Evolutionary conservation across 2,888 invertebrate species (phyloP), one percentile per base, ranked within the genome.

Genomic region (Ecliptopera silaceata): DNA sequence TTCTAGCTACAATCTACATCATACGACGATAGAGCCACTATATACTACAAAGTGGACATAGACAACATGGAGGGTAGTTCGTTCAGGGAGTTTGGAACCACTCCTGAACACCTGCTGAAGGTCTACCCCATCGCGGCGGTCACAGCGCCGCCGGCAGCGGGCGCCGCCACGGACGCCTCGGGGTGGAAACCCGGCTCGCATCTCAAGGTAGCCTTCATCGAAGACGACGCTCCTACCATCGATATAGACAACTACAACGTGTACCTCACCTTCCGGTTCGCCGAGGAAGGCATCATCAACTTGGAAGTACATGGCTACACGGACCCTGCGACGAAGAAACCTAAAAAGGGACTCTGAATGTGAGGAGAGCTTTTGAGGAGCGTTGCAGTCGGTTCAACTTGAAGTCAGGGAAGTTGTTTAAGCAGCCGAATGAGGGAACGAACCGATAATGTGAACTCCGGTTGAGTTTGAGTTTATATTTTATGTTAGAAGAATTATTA

Each of bases 11-110:
- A 17, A 1, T 39, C 39, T 3, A 13, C 22, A 2, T 15, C 20
- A 1, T 32, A 32, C 12, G 6, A 46, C 34, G 12, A 20, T 0
- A 6, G 1, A 1, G 53, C 46, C 13, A 41, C 32, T 0, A 4
- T 53, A 6, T 53, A 22, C 26, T 53, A 44, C 44, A 32, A 10
- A 8, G n/a, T 22, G 5, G n/a, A 1, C 3, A 46, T 53, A 15
- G 41, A 53, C n/a, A 39, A 53, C 41, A 22, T 3, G n/a, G 53
- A 53, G 17, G 53, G 53, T 8, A n/a, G 8, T 2, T 17, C 46
- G 22, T 46, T 53, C 32, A n/a, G 11, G n/a, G n/a, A 34, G 0
- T 12, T 41, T 17, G 53, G 41, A n/a, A 15, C 15, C 0, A 53
- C 53, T 0, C 53, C 53, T 0, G 53, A 53, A 1, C 20, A 32